These are phyloP conservation scores for Drosophila bunnanda DNA, from an alignment of 2,888 invertebrate species.

Conservation along the genomic window DNA sequence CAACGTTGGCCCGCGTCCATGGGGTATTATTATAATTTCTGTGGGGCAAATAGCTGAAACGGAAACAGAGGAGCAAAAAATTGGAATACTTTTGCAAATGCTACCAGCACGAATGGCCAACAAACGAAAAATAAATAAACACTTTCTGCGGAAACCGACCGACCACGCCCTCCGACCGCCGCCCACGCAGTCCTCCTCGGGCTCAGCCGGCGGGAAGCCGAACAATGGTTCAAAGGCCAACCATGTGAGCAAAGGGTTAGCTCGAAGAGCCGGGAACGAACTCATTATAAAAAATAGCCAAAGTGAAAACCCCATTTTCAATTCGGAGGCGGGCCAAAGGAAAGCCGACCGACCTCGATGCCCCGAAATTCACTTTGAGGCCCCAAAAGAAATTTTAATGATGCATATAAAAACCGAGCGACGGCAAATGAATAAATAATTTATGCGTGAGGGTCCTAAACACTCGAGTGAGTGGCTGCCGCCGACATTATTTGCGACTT, in stretches of 20 bases:
- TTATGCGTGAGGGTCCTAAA: slow-evolving; percentile 62
- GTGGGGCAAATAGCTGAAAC: slow-evolving; percentile 19
- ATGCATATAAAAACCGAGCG: slow-evolving; percentile 62
- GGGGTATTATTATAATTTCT: slow-evolving; percentile 56
- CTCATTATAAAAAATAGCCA: slow-evolving; percentile 65
- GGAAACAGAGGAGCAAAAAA: slow-evolving; percentile 21
- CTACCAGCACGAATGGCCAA: slow-evolving; percentile 54
- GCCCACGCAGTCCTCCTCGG: background rate
- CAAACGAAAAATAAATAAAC: slow-evolving; percentile 57
- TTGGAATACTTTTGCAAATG: slow-evolving; percentile 38
- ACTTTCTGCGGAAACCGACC: slow-evolving; percentile 42
- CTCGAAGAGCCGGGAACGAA: slow-evolving; percentile 42
- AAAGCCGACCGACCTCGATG: background rate
- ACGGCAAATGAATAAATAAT: slow-evolving; percentile 79
- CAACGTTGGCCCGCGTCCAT: slow-evolving; percentile 45
- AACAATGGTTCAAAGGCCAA: slow-evolving; percentile 23
- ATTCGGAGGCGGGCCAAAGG: slow-evolving; percentile 18
- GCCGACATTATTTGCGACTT: slow-evolving; percentile 45
- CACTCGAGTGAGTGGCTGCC: slow-evolving; percentile 33
- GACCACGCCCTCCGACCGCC: slow-evolving; percentile 33
- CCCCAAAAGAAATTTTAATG: slow-evolving; percentile 64
- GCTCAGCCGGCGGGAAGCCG: slow-evolving; percentile 13
- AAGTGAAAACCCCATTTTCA: slow-evolving; percentile 27
- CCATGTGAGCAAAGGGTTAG: slow-evolving; percentile 22
- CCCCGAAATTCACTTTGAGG: slow-evolving; percentile 34